phyloP scores from a whole-genome alignment of 2,797 vertebrate species.

The Pteropus rufus region DNA sequence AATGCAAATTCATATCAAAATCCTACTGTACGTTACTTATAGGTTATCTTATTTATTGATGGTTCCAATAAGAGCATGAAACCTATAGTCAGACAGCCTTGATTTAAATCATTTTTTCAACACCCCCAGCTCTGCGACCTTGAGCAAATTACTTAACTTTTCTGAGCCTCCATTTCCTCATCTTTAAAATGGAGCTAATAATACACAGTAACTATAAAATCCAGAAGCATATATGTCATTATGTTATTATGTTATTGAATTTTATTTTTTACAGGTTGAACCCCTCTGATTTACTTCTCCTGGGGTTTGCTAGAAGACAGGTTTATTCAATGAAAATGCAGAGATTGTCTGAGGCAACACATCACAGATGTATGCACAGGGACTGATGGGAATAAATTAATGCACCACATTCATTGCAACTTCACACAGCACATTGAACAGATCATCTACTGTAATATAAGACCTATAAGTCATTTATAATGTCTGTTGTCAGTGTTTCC shows the following conservation, averaged over 20 bases:
- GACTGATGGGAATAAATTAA: background rate
- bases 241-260: background rate
- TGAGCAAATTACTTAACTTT: background rate
- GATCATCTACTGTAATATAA: background rate
- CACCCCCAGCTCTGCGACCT: background rate
- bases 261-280: background rate
- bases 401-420: background rate
- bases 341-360: background rate
- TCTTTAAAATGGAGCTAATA: conserved; percentile 26
- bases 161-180: background rate
- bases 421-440: background rate
- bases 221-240: background rate
- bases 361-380: background rate
- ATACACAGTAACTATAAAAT: background rate
- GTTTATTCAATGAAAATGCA: background rate
- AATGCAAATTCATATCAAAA: background rate
- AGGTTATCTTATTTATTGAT: background rate
- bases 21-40: background rate
- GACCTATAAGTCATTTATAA: background rate
- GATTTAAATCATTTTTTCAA: background rate
- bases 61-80: background rate
- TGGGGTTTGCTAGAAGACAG: background rate
- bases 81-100: background rate
- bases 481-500: background rate
- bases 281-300: background rate